Percentiles rank a stretch among this genome's conserved stretches.
These are phyloP conservation scores for Dicentrarchus labrax DNA, from an alignment of 2,113 vertebrate species.

Conservation along the genomic window DNA sequence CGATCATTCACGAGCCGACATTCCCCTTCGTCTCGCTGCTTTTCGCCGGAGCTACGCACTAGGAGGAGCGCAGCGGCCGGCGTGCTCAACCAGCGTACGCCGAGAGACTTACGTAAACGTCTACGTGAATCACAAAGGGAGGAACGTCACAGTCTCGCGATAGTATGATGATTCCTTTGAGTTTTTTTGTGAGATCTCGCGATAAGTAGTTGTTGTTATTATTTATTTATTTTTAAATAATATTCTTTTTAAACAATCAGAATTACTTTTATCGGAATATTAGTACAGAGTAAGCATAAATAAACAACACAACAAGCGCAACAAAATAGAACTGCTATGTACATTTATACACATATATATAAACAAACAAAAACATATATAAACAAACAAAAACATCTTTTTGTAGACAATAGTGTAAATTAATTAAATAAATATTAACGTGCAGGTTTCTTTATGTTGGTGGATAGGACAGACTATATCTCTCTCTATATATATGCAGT, in stretches of 20 bases:
- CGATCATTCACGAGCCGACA: slow-evolving; percentile 84
- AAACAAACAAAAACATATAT: too few species aligned
- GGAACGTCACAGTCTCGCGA: slow-evolving; percentile 65
- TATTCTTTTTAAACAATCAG: not conserved
- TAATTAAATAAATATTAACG: too few species aligned
- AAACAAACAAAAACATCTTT: too few species aligned
- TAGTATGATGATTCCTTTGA: slow-evolving; percentile 42
- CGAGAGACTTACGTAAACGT: slow-evolving; percentile 12
- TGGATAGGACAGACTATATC: too few species aligned
- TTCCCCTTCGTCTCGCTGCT: slow-evolving; percentile 76
- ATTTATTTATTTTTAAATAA: not conserved
- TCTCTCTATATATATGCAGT: too few species aligned
- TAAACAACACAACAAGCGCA: too few species aligned
- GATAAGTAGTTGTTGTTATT: not conserved
- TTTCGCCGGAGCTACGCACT: slow-evolving; percentile 57
- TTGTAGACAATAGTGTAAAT: too few species aligned
- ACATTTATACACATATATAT: too few species aligned
- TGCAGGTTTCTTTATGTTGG: too few species aligned
- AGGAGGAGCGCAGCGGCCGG: slow-evolving; percentile 4
- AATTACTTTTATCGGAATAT: too few species aligned
- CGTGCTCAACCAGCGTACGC: not conserved
- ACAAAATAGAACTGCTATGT: too few species aligned
- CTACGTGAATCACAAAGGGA: slow-evolving; percentile 67
- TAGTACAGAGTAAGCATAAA: too few species aligned
- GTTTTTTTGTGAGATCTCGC: slow-evolving; percentile 29